Evolutionary conservation across 2,888 invertebrate species (phyloP).

Genomic region (Isoperla grammatica): DNA sequence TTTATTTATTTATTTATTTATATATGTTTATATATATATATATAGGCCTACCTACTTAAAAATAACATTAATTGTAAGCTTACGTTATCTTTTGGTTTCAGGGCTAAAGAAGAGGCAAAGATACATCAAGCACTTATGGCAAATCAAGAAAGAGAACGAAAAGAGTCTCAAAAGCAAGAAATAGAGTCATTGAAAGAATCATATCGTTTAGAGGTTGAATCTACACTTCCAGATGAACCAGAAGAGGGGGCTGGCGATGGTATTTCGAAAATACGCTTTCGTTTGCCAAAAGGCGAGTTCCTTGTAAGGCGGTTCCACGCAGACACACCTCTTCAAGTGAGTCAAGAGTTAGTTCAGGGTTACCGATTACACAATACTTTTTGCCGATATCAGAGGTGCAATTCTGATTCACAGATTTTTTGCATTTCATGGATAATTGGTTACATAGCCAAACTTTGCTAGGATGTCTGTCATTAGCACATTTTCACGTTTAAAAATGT

Average conservation of each 20-base stretch:
- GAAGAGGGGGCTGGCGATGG: slow-evolving; percentile 47
- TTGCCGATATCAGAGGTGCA: no score
- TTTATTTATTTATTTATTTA: no score
- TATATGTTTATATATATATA: no score
- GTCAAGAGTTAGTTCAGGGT: no score
- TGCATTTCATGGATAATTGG: no score
- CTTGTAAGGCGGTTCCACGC: slow-evolving; percentile 72
- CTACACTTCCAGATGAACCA: slow-evolving; percentile 69
- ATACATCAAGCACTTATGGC: slow-evolving; percentile 68
- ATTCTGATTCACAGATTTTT: no score
- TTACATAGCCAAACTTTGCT: no score
- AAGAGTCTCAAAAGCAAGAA: slow-evolving; percentile 50
- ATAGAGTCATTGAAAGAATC: slow-evolving; percentile 40
- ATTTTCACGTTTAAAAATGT: no score
- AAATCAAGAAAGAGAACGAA: slow-evolving; percentile 63
- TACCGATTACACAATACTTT: no score
- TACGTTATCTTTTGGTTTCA: slow-evolving; percentile 38
- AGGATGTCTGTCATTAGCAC: no score
- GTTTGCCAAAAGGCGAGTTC: slow-evolving; percentile 71
- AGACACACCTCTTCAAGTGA: slow-evolving; percentile 52
- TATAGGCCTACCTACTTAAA: no score
- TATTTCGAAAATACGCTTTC: slow-evolving; percentile 71
- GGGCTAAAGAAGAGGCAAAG: slow-evolving; percentile 84
- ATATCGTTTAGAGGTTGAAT: slow-evolving; percentile 54
- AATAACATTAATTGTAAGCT: no score